phyloP scores from a whole-genome alignment of 2,888 invertebrate genomes.

The Bombylius major region DNA sequence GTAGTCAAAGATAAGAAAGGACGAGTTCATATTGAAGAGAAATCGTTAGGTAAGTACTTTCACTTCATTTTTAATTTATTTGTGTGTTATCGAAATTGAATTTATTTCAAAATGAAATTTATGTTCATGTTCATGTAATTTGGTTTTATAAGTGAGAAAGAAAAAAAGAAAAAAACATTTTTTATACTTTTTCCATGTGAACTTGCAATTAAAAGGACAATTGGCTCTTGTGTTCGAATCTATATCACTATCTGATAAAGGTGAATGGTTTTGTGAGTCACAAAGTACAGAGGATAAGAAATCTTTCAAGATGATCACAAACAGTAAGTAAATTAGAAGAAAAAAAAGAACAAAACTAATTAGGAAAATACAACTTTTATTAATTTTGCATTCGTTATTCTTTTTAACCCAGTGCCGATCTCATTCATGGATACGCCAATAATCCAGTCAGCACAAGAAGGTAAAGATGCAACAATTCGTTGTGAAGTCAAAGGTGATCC shows the following conservation, averaged over 20 bases:
- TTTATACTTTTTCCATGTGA: too few species aligned
- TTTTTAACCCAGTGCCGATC: constrained; percentile 37
- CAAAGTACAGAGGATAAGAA: constrained; percentile 24
- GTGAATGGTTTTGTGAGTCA: constrained; percentile 39
- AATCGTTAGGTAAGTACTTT: constrained; percentile 24
- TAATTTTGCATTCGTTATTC: too few species aligned
- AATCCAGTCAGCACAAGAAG: constrained; percentile 40
- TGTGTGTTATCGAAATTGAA: too few species aligned
- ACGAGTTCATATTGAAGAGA: constrained; percentile 36
- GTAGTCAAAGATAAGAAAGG: constrained; percentile 34
- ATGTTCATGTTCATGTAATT: too few species aligned
- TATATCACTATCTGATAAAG: constrained; percentile 37
- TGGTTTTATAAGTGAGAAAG: too few species aligned
- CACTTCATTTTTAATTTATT: too few species aligned
- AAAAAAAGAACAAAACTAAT: too few species aligned
- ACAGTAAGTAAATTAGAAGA: constrained; percentile 28
- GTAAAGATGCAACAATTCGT: constrained; percentile 36
- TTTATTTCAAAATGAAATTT: too few species aligned
- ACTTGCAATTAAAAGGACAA: constrained; percentile 22
- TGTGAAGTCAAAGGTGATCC: constrained; percentile 35
- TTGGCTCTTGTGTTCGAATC: constrained; percentile 39
- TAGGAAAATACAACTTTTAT: too few species aligned
- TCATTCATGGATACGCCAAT: constrained; percentile 42
- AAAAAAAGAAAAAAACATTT: too few species aligned
- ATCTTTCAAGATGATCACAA: constrained; percentile 34